These are phyloP conservation scores for Marronus borbonicus DNA, from an alignment of 2,888 invertebrate genomes.

Conservation along the genomic window DNA sequence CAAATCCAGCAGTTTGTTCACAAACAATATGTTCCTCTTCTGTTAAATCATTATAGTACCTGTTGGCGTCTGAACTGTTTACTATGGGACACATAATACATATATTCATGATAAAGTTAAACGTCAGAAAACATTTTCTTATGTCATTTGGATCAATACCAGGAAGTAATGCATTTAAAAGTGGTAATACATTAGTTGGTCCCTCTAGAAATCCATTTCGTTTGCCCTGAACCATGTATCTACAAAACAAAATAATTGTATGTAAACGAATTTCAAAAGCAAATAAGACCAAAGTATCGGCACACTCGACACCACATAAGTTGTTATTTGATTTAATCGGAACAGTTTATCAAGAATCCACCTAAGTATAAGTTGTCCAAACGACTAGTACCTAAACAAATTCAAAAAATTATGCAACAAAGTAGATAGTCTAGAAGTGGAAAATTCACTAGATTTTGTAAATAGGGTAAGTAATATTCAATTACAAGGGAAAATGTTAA, in stretches of 20 bases:
- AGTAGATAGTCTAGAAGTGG: too few species aligned
- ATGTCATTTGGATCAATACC: constrained; percentile 94
- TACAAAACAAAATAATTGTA: constrained; percentile 46
- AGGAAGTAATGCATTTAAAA: constrained; percentile 86
- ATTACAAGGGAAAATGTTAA: too few species aligned
- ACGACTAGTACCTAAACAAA: too few species aligned
- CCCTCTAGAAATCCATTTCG: constrained; percentile 80
- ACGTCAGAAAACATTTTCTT: constrained; percentile 81
- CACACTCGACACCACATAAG: too few species aligned
- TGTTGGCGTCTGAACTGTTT: constrained; percentile 86
- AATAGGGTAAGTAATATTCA: too few species aligned
- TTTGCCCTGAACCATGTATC: constrained; percentile 71
- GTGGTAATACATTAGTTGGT: constrained; percentile 84
- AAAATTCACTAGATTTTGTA: too few species aligned
- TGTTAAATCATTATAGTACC: constrained; percentile 79
- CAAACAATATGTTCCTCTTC: constrained; percentile 85
- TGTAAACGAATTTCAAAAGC: neutral
- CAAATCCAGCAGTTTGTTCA: constrained; percentile 87
- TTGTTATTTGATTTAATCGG: too few species aligned
- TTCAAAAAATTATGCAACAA: too few species aligned
- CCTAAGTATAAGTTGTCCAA: too few species aligned
- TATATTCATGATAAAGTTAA: constrained; percentile 85
- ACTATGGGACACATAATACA: constrained; percentile 86
- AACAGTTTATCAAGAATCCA: too few species aligned
- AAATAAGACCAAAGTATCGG: too few species aligned